A percentile compares a stretch with the other conserved stretches of the same genome.
Evolutionary conservation across 2,888 invertebrate genomes (phyloP).

Genomic region (Xestobium rufovillosum): DNA sequence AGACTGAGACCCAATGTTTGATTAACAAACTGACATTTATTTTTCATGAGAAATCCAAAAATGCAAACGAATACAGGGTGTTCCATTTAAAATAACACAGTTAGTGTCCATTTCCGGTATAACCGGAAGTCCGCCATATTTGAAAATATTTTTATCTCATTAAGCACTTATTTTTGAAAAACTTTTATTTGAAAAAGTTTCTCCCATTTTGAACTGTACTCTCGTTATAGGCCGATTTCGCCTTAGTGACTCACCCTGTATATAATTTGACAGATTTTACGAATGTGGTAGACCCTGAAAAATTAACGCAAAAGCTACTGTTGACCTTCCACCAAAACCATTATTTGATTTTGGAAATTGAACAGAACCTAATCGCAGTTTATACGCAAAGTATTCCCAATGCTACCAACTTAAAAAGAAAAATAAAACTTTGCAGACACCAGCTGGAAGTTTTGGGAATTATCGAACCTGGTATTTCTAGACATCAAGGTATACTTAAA

Average conservation of each 20-base stretch:
- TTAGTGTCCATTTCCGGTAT: no score
- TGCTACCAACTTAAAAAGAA: conserved; percentile 48
- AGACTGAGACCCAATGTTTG: no score
- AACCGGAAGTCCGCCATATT: no score
- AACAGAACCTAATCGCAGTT: conserved; percentile 58
- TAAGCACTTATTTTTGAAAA: no score
- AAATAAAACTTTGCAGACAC: conserved; percentile 59
- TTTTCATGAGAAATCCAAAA: no score
- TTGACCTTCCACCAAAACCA: conserved; percentile 58
- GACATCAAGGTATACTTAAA: conserved; percentile 51
- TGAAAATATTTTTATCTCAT: no score
- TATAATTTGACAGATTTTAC: conserved; percentile 42
- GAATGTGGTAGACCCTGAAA: conserved; percentile 43
- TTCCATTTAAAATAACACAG: no score
- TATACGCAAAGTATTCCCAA: conserved; percentile 33
- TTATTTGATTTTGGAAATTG: conserved; percentile 58
- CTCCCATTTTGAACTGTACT: background rate
- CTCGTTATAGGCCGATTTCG: no score
- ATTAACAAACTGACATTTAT: no score
- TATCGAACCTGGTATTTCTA: conserved; percentile 64
- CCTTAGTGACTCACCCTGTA: no score
- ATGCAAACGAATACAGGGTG: no score
- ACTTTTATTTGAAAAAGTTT: no score
- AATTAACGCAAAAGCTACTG: conserved; percentile 44
- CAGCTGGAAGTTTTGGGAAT: conserved; percentile 56